phyloP scores from a whole-genome alignment of 35 echinoderm and acorn worm species.

The Hemicentrotus pulcherrimus region DNA sequence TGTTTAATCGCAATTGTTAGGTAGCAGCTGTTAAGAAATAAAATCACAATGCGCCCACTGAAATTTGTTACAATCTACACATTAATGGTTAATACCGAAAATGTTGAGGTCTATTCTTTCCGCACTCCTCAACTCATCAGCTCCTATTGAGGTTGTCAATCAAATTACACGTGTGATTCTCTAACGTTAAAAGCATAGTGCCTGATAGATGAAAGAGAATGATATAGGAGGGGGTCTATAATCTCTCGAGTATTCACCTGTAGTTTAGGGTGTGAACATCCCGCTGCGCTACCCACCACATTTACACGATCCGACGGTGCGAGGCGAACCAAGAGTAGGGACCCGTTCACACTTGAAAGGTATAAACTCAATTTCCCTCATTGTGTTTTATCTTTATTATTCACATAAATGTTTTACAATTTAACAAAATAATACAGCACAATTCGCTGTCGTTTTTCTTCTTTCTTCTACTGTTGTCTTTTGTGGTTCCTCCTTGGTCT shows the following conservation, averaged over 20 bases:
- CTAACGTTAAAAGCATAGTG: background rate
- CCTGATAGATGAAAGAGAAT: background rate
- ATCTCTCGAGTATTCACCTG: constrained; percentile 21
- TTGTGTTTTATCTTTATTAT: background rate
- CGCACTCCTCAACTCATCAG: background rate
- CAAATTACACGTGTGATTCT: background rate
- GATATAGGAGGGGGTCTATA: background rate
- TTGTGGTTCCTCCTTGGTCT: too few relatives aligned
- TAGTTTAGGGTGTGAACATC: constrained; percentile 27
- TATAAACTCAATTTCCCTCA: background rate
- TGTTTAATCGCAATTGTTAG: too few relatives aligned
- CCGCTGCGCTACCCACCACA: constrained; percentile 27
- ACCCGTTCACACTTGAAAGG: background rate
- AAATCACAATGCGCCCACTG: background rate
- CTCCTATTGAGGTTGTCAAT: background rate
- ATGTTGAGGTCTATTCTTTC: background rate
- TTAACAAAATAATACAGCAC: too few relatives aligned
- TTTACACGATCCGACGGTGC: background rate
- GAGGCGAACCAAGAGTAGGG: background rate
- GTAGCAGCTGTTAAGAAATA: background rate
- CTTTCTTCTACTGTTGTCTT: too few relatives aligned
- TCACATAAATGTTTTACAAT: too few relatives aligned
- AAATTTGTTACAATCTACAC: background rate
- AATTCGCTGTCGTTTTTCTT: too few relatives aligned
- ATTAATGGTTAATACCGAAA: background rate